A percentile compares a stretch with the other conserved stretches of the same genome.
Evolutionary conservation across 1,140 invertebrate species (phyloP).

Genomic region (Drosophila ogumai): DNA sequence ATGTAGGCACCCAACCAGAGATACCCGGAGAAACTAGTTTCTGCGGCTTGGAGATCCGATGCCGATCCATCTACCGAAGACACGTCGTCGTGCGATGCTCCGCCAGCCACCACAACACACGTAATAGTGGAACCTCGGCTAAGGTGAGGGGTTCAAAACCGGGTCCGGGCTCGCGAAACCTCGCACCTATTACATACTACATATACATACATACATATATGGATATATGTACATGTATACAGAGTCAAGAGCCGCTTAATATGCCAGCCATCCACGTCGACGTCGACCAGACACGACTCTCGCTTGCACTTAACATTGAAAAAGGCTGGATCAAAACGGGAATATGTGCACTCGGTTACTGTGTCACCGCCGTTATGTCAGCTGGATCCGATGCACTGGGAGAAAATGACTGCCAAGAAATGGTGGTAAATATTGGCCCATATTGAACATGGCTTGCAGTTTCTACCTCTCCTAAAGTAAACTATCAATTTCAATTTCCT

Average conservation of each 20-base stretch:
- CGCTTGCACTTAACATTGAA: constrained; percentile 56
- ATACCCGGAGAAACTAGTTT: constrained; percentile 53
- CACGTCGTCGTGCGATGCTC: constrained; percentile 1
- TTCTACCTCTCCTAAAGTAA: neutral
- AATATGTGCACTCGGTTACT: constrained; percentile 44
- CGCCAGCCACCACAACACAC: constrained; percentile 9
- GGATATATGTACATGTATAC: neutral
- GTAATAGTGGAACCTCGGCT: constrained; percentile 25
- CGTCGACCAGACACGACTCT: constrained; percentile 23
- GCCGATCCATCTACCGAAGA: constrained; percentile 31
- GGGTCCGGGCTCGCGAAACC: constrained; percentile 24
- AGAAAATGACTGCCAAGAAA: neutral
- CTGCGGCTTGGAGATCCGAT: constrained; percentile 15
- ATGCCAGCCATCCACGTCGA: constrained; percentile 42
- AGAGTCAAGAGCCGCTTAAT: constrained; percentile 25
- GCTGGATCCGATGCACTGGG: constrained; percentile 5
- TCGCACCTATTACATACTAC: constrained; percentile 2
- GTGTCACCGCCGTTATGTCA: constrained; percentile 26
- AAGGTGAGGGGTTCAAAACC: constrained; percentile 6
- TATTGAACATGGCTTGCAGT: too few species aligned
- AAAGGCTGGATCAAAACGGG: constrained; percentile 26
- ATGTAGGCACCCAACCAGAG: neutral
- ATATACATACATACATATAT: neutral
- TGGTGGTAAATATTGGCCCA: neutral
- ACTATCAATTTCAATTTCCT: neutral